These are phyloP conservation scores for Agrypnia vestita DNA, from an alignment of 1,140 invertebrate genomes.

Conservation along the genomic window DNA sequence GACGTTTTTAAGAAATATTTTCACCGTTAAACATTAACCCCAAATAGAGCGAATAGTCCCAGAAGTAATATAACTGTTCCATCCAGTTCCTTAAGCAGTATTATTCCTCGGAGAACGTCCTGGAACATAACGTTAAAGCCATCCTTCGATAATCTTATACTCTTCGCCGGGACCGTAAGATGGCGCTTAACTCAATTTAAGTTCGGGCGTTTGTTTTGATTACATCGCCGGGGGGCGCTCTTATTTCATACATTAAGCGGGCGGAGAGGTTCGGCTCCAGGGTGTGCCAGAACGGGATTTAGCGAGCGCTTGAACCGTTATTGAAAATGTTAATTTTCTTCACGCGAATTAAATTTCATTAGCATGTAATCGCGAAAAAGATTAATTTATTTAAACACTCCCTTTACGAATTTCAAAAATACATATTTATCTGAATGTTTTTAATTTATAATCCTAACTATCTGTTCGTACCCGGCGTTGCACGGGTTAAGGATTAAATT, in stretches of 20 bases:
- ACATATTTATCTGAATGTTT: too few relatives aligned
- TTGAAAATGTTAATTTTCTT: not conserved
- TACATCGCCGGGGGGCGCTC: conserved; percentile 46
- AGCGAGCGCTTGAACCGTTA: not conserved
- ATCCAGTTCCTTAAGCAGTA: not conserved
- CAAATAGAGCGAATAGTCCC: not conserved
- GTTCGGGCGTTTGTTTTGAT: conserved; percentile 61
- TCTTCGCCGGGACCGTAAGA: conserved; percentile 36
- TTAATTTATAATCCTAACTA: too few relatives aligned
- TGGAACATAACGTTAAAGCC: not conserved
- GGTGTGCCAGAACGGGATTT: not conserved
- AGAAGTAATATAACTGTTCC: not conserved
- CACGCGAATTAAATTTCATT: too few relatives aligned
- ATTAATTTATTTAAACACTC: too few relatives aligned
- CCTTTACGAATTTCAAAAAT: too few relatives aligned
- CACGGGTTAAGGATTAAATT: too few relatives aligned
- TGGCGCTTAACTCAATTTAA: conserved; percentile 60
- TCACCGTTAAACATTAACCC: too few relatives aligned
- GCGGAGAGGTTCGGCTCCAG: conserved; percentile 6
- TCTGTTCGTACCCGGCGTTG: too few relatives aligned
- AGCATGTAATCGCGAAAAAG: too few relatives aligned
- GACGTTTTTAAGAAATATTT: too few relatives aligned
- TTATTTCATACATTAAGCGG: conserved; percentile 32
- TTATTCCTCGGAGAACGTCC: conserved; percentile 4
- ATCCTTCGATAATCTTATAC: conserved; percentile 49